phyloP scores from a whole-genome alignment of 2,797 vertebrate genomes.

The Peromyscus melanophrys region DNA sequence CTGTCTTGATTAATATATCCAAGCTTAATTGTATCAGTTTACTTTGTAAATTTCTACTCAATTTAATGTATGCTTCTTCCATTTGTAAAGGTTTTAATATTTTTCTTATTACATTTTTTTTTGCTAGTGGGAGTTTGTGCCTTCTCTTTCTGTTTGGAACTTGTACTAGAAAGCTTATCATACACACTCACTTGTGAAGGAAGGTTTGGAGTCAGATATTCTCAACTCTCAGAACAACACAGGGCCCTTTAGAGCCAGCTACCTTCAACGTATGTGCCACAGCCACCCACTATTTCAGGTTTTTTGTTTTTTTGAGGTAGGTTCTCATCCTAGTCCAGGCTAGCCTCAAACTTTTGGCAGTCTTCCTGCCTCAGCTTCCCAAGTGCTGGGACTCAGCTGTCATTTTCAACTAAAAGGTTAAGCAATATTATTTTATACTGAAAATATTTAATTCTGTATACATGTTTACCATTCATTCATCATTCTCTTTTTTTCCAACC shows the following conservation, averaged over 20 bases:
- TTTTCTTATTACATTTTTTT: constrained; percentile 16
- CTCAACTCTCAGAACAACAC: constrained; percentile 5
- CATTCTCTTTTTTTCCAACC: constrained; percentile 17
- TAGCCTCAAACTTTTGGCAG: not conserved
- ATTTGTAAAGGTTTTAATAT: not conserved
- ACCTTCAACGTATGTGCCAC: not conserved
- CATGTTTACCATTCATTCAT: constrained; percentile 20
- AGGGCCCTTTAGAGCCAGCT: not conserved
- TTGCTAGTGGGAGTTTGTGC: not conserved
- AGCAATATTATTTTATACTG: constrained; percentile 31
- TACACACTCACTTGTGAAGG: not conserved
- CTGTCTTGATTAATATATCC: constrained; percentile 38
- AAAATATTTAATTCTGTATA: constrained; percentile 17
- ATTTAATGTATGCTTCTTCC: not conserved
- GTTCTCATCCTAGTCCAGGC: not conserved
- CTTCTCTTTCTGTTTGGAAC: not conserved
- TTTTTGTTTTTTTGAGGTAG: not conserved
- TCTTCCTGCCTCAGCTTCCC: not conserved
- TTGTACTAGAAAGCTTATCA: not conserved
- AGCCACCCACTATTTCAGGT: not conserved
- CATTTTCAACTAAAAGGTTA: not conserved
- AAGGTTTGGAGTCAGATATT: not conserved
- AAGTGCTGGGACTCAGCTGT: not conserved
- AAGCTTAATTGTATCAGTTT: not conserved
- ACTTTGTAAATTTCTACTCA: constrained; percentile 24